Evolutionary conservation across 2,888 invertebrate genomes (phyloP), one percentile per base, ranked within the genome.

Genomic region (Macaria notata): DNA sequence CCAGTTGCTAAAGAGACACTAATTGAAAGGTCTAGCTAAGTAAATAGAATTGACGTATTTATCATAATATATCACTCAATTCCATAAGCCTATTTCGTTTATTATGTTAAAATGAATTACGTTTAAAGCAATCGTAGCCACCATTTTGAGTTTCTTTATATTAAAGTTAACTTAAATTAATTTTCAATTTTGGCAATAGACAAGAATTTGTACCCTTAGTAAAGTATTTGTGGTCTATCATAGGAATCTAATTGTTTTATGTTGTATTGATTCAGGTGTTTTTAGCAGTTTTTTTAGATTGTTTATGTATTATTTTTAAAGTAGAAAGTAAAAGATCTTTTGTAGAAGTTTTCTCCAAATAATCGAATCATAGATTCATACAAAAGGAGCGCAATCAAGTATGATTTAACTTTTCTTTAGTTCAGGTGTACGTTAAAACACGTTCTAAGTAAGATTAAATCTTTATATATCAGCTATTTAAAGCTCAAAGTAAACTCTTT

Each of bases 401-500:
- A 36, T 4, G 33, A 33, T 33, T 6, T 36, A 2, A 36, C 5
- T 36, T 36, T 36, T 36, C 33, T 36, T 7, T 7, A 36, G 33
- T 36, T 6, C 33, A 36, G 33, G 7, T 33, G 33, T 33, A 4
- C 33, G 33, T 29, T 36, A 33, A 43, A 58, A 56, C 55, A 44
- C 49, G 9, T 41, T 51, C 56, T 63, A 63, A 56, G 43, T 54
- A 64, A 62, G 54, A 64, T 61, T 62, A 64, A 51, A 47, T 63
- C 59, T 62, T 57, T n/a, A 6, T 49, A 58, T 57, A 64, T 59
- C 30, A 59, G 65, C 63, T 65, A 65, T 47, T 65, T 67, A 67
- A 67, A 67, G 67, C 67, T 67, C 54, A 62, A 64, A 65, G 46
- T 65, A 65, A 67, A 67, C 63, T 67, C 65, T 62, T 54, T 48